These are phyloP conservation scores for Chauna torquata DNA, from an alignment of 2,113 vertebrate genomes.

Conservation along the genomic window DNA sequence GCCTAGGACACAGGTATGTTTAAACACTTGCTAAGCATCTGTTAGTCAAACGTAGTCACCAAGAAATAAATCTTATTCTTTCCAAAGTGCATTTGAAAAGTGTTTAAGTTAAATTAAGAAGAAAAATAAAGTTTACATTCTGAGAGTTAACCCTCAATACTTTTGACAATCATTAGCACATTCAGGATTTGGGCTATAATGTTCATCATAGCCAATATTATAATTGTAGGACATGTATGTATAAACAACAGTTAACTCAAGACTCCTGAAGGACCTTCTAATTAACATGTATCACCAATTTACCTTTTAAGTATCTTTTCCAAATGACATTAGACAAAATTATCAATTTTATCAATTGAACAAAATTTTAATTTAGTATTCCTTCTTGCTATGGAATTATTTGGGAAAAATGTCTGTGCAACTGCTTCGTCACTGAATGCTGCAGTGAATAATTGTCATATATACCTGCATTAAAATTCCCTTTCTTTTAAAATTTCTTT, in stretches of 20 bases:
- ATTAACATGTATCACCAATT: background rate
- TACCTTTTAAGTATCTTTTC: background rate
- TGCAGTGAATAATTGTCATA: background rate
- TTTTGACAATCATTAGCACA: background rate
- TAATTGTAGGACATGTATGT: background rate
- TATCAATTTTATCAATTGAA: background rate
- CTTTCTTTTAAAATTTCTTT: background rate
- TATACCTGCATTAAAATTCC: background rate
- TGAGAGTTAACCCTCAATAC: background rate
- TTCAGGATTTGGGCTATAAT: background rate
- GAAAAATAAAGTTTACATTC: background rate
- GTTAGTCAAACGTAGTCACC: background rate
- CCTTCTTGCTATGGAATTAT: background rate
- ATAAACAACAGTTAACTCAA: background rate
- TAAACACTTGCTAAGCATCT: background rate
- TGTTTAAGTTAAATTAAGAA: background rate
- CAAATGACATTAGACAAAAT: background rate
- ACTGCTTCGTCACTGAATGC: background rate
- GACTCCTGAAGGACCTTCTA: background rate
- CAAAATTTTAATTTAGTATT: background rate
- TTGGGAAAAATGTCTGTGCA: background rate
- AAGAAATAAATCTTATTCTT: background rate
- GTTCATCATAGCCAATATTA: background rate
- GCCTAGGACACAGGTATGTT: background rate
- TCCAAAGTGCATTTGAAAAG: background rate